Evolutionary conservation across 2,888 invertebrate genomes (phyloP), one percentile per base, ranked within the genome.

Genomic region (Leucophenga montana): DNA sequence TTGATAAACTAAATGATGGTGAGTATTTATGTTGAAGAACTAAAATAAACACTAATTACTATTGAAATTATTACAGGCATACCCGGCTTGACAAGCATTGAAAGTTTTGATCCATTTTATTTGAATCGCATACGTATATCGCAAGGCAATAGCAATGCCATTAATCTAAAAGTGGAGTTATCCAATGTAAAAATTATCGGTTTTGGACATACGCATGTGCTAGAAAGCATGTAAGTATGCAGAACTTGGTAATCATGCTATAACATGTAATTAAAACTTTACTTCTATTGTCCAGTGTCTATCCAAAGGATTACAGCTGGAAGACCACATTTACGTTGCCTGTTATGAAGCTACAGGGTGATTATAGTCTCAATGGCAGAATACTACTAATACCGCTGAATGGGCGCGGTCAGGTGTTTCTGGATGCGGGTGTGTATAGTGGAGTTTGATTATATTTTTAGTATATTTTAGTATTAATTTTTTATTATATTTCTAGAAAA

Each of bases 161-260:
- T 94, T 6, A 93, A 92, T 79, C 92, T 94, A 0, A 94, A 94
- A 85, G 93, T 94, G 48, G 93, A 94, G 39, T 88, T 94, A 69
- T 91, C 92, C 77, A 91, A 94, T 86, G 92, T 93, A 48, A 91
- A 91, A 44, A 92, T 94, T 16, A 89, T 91, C 39, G 94, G 94
- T 62, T 93, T 94, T 81, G 93, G 93, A 31, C 89, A 91, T 73
- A 92, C 92, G 14, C 89, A 91, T 85, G 92, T 94, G 27, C 80
- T 92, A 71, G 90, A 91, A 78, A 94, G 93, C 88, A 90, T 90
- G 92, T 92, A 85, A 91, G 83, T 78, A 27, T 3, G 44, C 11
- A 6, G 20, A 2, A 16, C 8, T 16, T 13, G n/a, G n/a, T 27
- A 6, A n/a, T 0, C 31, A 4, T 13, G 14, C 0, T 13, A 31